Evolutionary conservation across 1,140 invertebrate genomes (phyloP).

Genomic region (Pseudomyrmex gracilis): DNA sequence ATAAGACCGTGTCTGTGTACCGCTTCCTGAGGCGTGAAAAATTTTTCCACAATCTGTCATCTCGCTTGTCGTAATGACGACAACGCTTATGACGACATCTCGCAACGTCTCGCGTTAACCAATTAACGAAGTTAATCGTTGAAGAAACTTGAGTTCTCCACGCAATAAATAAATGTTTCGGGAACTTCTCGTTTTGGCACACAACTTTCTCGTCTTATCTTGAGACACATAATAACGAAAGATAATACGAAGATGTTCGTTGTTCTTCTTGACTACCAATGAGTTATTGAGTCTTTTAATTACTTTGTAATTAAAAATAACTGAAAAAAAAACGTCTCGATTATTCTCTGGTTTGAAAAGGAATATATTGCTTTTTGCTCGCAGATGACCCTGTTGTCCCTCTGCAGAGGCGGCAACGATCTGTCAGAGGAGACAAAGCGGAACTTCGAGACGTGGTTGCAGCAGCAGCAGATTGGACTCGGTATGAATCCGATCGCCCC

Average conservation of each 20-base stretch:
- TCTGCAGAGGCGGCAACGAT: slow-evolving; percentile 90
- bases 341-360: background rate
- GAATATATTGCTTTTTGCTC: slow-evolving; percentile 68
- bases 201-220: background rate
- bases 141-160: background rate
- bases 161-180: slow-evolving; percentile 11
- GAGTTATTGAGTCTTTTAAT: background rate
- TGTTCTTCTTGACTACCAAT: background rate
- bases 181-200: background rate
- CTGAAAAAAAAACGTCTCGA: too few species aligned
- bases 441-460: slow-evolving; percentile 89
- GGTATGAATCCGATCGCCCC: slow-evolving; percentile 85
- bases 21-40: slow-evolving; percentile 67
- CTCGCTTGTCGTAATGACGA: slow-evolving; percentile 60
- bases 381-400: slow-evolving; percentile 91
- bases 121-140: background rate
- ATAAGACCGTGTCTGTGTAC: slow-evolving; percentile 77
- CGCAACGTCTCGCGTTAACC: slow-evolving; percentile 11
- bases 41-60: slow-evolving; percentile 80
- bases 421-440: slow-evolving; percentile 91
- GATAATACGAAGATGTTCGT: background rate
- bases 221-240: background rate
- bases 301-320: background rate
- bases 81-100: slow-evolving; percentile 9
- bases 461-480: slow-evolving; percentile 87